These are phyloP conservation scores for Sphaeridia pumilis DNA, from an alignment of 2,888 invertebrate species.

Conservation along the genomic window DNA sequence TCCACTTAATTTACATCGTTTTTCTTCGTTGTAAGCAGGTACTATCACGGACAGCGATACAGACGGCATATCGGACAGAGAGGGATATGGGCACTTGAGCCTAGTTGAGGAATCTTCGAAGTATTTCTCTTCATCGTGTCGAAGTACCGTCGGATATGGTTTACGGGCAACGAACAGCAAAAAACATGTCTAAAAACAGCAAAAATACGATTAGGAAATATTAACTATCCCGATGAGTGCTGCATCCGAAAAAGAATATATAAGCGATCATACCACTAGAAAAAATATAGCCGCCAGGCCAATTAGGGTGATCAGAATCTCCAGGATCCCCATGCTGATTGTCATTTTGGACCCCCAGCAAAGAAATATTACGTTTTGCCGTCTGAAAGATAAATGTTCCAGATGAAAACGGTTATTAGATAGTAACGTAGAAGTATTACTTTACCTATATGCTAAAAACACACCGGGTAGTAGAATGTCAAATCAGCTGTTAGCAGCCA, in stretches of 20 bases:
- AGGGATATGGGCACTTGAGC: constrained; percentile 54
- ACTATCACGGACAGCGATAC: constrained; percentile 79
- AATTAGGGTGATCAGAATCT: neutral
- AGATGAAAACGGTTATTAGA: no score
- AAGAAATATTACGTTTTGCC: no score
- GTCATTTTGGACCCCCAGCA: no score
- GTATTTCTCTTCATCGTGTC: constrained; percentile 62
- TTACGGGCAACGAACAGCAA: constrained; percentile 51
- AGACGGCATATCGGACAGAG: constrained; percentile 54
- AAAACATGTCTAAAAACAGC: constrained; percentile 48
- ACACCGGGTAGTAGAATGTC: no score
- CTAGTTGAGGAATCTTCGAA: constrained; percentile 54
- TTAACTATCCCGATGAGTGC: no score
- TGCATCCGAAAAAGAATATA: neutral
- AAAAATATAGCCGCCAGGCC: neutral
- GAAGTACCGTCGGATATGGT: constrained; percentile 54
- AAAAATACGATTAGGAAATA: neutral
- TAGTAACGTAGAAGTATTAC: no score
- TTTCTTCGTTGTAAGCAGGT: constrained; percentile 94
- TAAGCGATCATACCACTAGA: neutral
- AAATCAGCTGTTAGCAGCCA: no score
- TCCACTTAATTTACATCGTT: constrained; percentile 55
- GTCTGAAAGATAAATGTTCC: no score
- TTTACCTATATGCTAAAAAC: no score
- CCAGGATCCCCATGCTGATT: neutral